phyloP scores from a whole-genome alignment of 2,113 vertebrate species.

The Nerophis ophidion region DNA sequence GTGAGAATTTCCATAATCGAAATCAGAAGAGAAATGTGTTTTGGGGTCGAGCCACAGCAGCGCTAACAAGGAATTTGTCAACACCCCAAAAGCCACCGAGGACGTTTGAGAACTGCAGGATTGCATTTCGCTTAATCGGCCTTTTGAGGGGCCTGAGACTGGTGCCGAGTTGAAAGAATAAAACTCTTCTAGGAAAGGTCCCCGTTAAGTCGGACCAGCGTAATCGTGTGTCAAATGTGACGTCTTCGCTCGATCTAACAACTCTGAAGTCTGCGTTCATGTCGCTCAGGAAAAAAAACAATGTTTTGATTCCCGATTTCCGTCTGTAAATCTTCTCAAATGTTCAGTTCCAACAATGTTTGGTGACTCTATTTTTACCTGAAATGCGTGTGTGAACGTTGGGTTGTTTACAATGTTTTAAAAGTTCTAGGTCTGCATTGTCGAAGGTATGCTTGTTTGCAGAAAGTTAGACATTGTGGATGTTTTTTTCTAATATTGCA shows the following conservation, averaged over 20 bases:
- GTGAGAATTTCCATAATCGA: neutral
- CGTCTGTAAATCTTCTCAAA: neutral
- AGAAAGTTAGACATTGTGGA: neutral
- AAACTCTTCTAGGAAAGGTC: neutral
- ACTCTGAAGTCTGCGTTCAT: constrained; percentile 5
- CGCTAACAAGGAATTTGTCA: constrained; percentile 6
- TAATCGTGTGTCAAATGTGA: neutral
- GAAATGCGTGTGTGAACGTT: neutral
- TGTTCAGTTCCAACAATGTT: neutral
- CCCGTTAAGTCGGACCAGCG: neutral
- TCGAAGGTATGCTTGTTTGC: neutral
- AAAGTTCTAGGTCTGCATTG: neutral
- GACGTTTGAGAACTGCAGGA: neutral
- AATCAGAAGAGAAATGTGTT: neutral
- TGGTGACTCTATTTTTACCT: constrained; percentile 1
- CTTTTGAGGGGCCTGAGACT: neutral
- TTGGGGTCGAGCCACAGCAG: neutral
- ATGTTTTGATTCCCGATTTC: neutral
- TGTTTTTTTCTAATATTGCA: neutral
- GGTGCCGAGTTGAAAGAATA: neutral
- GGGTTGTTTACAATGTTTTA: neutral
- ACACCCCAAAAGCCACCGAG: neutral
- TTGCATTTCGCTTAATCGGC: too few species aligned
- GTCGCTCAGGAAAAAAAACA: constrained; percentile 1
- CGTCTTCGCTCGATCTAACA: neutral